Base-by-base conservation (phyloP, 2,888 invertebrate species). In the Drosophila incognita region DNA sequence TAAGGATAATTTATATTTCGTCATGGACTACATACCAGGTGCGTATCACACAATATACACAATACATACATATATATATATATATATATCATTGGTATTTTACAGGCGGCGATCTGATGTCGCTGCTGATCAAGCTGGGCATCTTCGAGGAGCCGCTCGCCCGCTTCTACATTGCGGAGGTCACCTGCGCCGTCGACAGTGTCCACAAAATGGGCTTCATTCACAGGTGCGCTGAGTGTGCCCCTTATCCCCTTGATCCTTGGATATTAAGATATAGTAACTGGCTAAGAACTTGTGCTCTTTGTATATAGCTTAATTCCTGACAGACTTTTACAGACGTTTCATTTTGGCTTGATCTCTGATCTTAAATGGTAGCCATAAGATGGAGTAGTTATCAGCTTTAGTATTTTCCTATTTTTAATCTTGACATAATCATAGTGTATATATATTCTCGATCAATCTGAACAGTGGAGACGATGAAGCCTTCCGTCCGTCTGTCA, bases 191-290 rank as follows among this genome's bases (percentile, higher is more conserved):
- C 33, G 98, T 99, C 76, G 99, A 99, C 94, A 99, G 99, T 94
- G 99, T 99, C 77, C 99, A 99, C 94, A 98, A 98, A 93, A 98
- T 99, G 98, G 99, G 99, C 69, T 99, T 99, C 93, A 99, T 99
- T 93, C 99, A 99, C 94, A 93, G 93, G 93, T 93, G 59, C 57
- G 77, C 15, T 13, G 3, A 24, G 24, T 24, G 24, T 24, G 24
- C 24, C 24, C 24, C 24, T 24, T 2, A 24, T 24, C 24, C 24
- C 3, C 10, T 33, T 33, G 33, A 33, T 33, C 11, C 4, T 33
- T 33, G 33, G 10, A 33, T 33, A 4, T 33, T 33, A 1, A 33
- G 33, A 33, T 33, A 33, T 33, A 11, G 11, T 11, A 33, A 7
- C 29, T 29, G 7, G 29, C 29, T 1, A 29, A 29, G 29, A 29